Evolutionary conservation across 2,113 vertebrate species (phyloP).

Genomic region (Shinisaurus crocodilurus): DNA sequence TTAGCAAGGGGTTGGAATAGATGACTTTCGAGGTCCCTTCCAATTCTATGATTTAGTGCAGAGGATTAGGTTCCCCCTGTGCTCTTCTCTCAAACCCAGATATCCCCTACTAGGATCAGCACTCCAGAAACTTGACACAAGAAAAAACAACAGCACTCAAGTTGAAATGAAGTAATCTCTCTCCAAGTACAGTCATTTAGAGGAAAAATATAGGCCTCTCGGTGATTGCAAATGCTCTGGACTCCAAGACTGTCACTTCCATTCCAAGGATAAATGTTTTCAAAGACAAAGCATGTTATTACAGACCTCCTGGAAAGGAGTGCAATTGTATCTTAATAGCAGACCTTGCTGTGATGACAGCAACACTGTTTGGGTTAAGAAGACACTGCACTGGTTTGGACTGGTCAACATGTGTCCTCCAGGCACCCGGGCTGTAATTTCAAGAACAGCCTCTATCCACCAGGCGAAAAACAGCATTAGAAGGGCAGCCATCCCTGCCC

Average conservation of each 20-base stretch:
- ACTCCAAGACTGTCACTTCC: slow-evolving; percentile 38
- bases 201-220: slow-evolving; percentile 53
- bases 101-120: not conserved
- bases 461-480: not conserved
- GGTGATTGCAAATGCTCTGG: slow-evolving; percentile 51
- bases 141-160: slow-evolving; percentile 48
- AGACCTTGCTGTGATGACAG: not conserved
- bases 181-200: slow-evolving; percentile 59
- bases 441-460: not conserved
- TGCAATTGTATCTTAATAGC: not conserved
- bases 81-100: not conserved
- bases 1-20: not conserved
- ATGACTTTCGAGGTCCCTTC: not conserved
- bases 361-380: not conserved
- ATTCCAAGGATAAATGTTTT: slow-evolving; percentile 24
- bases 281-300: not conserved
- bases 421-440: not conserved
- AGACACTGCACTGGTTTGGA: not conserved
- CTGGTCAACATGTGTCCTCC: not conserved
- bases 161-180: slow-evolving; percentile 68
- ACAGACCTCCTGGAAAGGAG: not conserved
- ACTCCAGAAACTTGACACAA: accelerated
- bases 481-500: not conserved
- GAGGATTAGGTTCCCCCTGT: not conserved
- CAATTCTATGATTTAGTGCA: not conserved